Percentiles rank a stretch among this genome's conserved stretches.
Conservation (phyloP, 2,113 vertebrate genomes). For the Cyphomyrus discorhynchus region DNA sequence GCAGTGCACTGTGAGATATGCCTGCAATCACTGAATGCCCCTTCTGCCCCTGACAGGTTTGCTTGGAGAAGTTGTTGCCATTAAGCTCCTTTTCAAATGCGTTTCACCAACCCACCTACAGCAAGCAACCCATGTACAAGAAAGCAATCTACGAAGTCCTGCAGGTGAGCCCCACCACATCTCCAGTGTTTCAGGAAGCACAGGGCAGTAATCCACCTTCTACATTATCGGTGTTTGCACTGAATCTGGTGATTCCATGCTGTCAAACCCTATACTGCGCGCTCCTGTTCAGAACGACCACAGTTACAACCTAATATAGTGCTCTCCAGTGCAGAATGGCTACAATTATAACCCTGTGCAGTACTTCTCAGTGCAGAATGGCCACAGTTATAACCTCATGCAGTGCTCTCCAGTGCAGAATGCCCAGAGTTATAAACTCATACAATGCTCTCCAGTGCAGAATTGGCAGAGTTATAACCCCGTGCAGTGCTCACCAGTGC, state of each 20-base stretch:
- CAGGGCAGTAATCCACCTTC: not conserved
- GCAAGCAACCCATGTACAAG: constrained; percentile 96
- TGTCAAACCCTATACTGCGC: not conserved
- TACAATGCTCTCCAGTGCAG: not conserved
- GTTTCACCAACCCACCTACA: constrained; percentile 95
- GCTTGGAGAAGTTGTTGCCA: constrained; percentile 87
- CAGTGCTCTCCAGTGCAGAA: not conserved
- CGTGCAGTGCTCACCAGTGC: not conserved
- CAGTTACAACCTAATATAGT: not conserved
- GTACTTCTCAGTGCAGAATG: not conserved
- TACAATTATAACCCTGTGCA: not conserved
- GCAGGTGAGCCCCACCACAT: constrained; percentile 62
- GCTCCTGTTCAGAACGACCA: not conserved
- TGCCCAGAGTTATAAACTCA: not conserved
- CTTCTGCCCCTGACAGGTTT: constrained; percentile 62
- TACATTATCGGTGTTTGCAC: not conserved
- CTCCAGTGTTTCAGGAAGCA: not conserved
- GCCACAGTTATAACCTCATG: not conserved
- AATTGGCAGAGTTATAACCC: not conserved
- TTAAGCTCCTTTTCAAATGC: constrained; percentile 83
- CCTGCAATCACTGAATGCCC: not conserved
- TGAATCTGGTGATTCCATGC: not conserved
- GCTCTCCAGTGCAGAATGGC: not conserved
- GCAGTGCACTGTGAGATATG: not conserved
- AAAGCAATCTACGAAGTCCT: constrained; percentile 96